phyloP scores from a whole-genome alignment of 2,888 invertebrate species.

The Gymnoscelis rufifasciata region DNA sequence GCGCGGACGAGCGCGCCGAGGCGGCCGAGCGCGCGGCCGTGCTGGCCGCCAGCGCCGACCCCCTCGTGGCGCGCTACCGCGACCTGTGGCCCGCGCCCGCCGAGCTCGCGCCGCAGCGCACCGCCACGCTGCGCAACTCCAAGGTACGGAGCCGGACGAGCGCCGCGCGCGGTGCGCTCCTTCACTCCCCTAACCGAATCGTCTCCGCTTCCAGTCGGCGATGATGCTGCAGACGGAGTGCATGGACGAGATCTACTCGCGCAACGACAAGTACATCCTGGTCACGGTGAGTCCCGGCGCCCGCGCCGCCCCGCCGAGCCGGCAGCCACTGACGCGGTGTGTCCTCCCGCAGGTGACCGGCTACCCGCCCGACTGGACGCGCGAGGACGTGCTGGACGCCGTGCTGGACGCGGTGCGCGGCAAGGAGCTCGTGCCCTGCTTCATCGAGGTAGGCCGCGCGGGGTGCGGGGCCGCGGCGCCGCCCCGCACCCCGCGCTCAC shows the following conservation, averaged over 20 bases:
- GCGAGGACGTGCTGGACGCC: constrained; percentile 56
- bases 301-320: no score
- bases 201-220: constrained; percentile 43
- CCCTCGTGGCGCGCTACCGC: constrained; percentile 46
- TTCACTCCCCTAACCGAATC: neutral
- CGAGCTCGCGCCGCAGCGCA: neutral
- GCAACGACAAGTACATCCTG: constrained; percentile 42
- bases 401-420: constrained; percentile 51
- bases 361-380: constrained; percentile 54
- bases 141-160: neutral
- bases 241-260: constrained; percentile 54
- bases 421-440: constrained; percentile 57
- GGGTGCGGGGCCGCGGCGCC: neutral
- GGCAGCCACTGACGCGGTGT: no score
- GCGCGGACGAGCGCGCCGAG: neutral
- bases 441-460: constrained; percentile 49
- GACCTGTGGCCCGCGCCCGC: constrained; percentile 44
- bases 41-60: constrained; percentile 40
- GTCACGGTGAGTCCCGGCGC: constrained; percentile 40
- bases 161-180: neutral
- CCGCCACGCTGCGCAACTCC: neutral
- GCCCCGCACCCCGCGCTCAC: neutral
- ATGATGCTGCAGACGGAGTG: constrained; percentile 61
- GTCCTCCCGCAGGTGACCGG: constrained; percentile 56
- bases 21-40: neutral